Percentiles rank a stretch among this genome's conserved stretches.
Evolutionary conservation across 2,113 vertebrate species (phyloP).

Genomic region (Dasyurus viverrinus): DNA sequence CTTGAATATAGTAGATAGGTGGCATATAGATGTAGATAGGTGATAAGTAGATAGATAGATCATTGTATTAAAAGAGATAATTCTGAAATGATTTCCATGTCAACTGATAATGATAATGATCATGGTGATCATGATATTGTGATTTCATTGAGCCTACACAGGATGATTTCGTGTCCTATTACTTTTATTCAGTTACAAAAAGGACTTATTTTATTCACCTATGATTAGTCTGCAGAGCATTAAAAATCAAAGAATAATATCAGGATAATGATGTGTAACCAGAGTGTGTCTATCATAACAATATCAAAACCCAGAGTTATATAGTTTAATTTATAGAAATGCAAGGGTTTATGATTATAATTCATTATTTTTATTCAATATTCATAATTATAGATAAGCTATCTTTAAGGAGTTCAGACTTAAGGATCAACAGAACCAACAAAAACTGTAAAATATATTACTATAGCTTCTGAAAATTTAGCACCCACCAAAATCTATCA

Average conservation of each 20-base stretch:
- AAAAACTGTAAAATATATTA: background rate
- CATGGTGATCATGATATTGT: background rate
- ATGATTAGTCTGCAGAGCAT: no score
- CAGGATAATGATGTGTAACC: no score
- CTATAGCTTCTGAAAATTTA: background rate
- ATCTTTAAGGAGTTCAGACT: background rate
- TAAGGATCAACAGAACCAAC: background rate
- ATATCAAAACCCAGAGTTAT: background rate
- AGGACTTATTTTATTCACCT: no score
- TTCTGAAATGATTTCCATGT: background rate
- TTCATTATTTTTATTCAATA: background rate
- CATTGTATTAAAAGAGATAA: background rate
- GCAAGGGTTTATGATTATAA: background rate
- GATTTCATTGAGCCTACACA: background rate
- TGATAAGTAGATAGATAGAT: no score
- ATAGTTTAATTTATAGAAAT: background rate
- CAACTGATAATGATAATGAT: background rate
- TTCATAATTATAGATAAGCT: background rate
- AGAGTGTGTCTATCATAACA: no score
- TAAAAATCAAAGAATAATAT: no score
- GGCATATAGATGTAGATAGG: no score
- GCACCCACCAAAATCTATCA: background rate
- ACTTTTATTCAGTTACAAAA: background rate
- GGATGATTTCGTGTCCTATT: background rate
- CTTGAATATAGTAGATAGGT: no score